phyloP scores from a whole-genome alignment of 2,113 vertebrate genomes.

The Solenodon paradoxus region DNA sequence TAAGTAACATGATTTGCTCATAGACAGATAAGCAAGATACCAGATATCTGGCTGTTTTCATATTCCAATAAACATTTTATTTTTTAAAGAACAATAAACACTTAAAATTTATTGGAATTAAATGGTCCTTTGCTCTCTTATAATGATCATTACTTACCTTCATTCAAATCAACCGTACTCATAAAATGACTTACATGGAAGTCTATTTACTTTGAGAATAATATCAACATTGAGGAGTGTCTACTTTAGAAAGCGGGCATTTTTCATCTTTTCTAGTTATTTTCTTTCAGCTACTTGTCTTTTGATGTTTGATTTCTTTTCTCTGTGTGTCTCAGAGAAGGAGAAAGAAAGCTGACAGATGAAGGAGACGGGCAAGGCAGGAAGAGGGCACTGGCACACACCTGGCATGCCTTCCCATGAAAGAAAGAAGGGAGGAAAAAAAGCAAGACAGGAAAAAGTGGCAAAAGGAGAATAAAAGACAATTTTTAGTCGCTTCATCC shows the following conservation, averaged over 20 bases:
- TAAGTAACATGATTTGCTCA: background rate
- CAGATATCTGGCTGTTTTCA: background rate
- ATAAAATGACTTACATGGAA: background rate
- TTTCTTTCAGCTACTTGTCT: background rate
- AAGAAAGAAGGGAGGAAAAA: background rate
- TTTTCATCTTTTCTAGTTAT: background rate
- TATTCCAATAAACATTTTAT: background rate
- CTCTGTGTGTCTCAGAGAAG: background rate
- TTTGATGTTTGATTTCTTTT: background rate
- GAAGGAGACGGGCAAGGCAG: too few species aligned
- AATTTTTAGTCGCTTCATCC: background rate
- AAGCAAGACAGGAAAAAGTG: background rate
- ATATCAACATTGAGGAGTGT: background rate
- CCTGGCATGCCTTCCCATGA: background rate
- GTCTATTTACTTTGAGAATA: background rate
- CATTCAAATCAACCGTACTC: background rate
- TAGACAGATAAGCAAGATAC: background rate
- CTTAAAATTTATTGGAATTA: slow-evolving; percentile 11
- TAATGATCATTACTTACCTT: background rate
- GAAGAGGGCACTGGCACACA: background rate
- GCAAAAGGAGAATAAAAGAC: background rate
- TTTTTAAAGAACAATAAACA: background rate
- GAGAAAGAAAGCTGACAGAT: background rate
- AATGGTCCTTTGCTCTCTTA: background rate
- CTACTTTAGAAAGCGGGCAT: background rate